Evolutionary conservation across 1,140 invertebrate species (phyloP), one percentile per base, ranked within the genome.

Genomic region (Goniozus legneri): DNA sequence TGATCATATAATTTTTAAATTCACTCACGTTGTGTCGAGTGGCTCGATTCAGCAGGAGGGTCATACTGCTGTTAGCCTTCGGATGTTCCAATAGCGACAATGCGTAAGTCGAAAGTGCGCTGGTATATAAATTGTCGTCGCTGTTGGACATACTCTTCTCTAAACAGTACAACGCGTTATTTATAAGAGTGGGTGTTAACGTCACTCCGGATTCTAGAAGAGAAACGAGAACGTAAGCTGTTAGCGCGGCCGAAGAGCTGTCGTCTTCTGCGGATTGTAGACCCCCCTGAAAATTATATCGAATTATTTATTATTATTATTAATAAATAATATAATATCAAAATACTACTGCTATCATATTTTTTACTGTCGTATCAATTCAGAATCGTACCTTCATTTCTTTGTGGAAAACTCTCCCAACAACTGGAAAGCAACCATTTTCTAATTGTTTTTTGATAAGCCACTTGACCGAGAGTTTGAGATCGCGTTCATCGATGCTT

Each of bases 371-470:
- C 0, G 6, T 7, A 16, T 35, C 12, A 32, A 21, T 39, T 32
- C 24, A 18, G 10, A 34, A 19, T 20, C 24, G 15, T 77, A 82
- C 88, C 79, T 85, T 86, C 63, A 90, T 83, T 51, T 85, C 81
- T 53, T 83, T 84, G 58, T 90, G 85, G 58, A 88, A 87, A 3
- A 91, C 80, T 56, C 83, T 80, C n/a, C 89, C 89, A 7, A 84
- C 75, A 41, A 82, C 79, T 7, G 81, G 78, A 72, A 92, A 94
- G 56, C 87, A 90, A 10, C 91, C 92, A 56, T 88, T 88, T 47
- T 83, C 78, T 56, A 84, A 75, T 61, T 92, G 90, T 40, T 82
- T 80, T 1, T 69, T 67, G 0, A 84, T 65, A 35, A 94, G 78
- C 87, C 89, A 94, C 1, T 80, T 77, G 10, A 88, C 77, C 0